Evolutionary conservation across 2,797 vertebrate genomes (phyloP), one percentile per base, ranked within the genome.

Genomic region (Gobio occitaniae): DNA sequence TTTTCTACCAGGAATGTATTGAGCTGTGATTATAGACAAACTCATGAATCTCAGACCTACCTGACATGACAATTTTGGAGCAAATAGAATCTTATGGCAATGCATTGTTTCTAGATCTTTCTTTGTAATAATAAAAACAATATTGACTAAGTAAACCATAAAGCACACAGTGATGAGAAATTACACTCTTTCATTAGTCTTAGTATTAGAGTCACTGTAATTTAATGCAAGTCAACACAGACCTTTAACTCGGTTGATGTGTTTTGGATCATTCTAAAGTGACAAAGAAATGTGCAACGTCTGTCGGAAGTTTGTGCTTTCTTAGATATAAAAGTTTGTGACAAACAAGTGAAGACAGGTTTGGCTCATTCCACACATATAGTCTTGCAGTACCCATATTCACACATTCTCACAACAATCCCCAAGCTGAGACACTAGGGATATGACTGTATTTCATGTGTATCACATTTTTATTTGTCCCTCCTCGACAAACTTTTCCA

Each of bases 281-380:
- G 29, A 52, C 48, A 52, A 19, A 21, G 4, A 47, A 21, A 32
- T 69, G 17, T 44, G 25, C 52, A 61, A 82, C 71, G n/a, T 82
- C 50, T 21, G 38, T 61, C 44, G 21, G 7, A 63, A 48, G 69
- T n/a, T 63, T 48, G 54, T 21, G 52, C 19, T 63, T 12, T 21
- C 6, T 44, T 48, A 36, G 76, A 44, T 38, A 63, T 25, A 25
- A 19, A n/a, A 41, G 70, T 78, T 54, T 48, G 48, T 83, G 72
- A 86, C 80, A 86, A 83, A 86, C 50, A 65, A 74, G 56, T 68
- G 41, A 25, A 85, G 83, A 69, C 72, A 85, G 77, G 56, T 84
- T 84, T 82, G 74, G 85, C 71, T 86, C 52, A 84, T 87, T 78
- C 80, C 68, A 85, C 70, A 52, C 80, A 54, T 74, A 54, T 54